Evolutionary conservation across 1,140 invertebrate species (phyloP), one percentile per base, ranked within the genome.

Genomic region (Pseudomyrmex gracilis): DNA sequence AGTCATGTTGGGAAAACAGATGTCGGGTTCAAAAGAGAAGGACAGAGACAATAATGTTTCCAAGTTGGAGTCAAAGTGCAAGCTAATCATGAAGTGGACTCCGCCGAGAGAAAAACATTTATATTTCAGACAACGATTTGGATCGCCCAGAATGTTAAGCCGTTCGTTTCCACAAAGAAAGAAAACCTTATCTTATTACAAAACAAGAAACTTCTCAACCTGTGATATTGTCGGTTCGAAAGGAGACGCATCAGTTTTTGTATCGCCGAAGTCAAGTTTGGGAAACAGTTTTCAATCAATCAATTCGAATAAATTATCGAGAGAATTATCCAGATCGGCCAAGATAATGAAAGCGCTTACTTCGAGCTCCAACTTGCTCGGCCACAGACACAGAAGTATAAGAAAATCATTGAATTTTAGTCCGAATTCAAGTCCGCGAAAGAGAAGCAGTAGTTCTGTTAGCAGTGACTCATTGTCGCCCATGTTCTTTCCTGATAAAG

Each of bases 291-390:
- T 12, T 51, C 49, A 73, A 45, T 77, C 71, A 13, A 74, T 60
- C 15, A 51, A 83, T 17, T 76, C 74, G 13, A 64, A 86, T 1
- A 89, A 91, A 47, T 84, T 63, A 55, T 13, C 22, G 13, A 22
- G 51, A 68, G 22, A 89, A 34, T 78, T 90, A 7, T 90, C 92
- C 1, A 90, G 93, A 74, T 93, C 93, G 0, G 90, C 92, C 7
- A 93, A 93, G 73, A 94, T 94, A 64, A 91, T 94, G 87, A 90
- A 87, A 53, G 90, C 92, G 12, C 77, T 94, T 5, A 90, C 90
- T 71, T 90, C 91, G 3, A 88, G 87, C n/a, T 84, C 71, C 13
- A 90, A 76, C 80, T 88, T 87, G 0, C 73, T 88, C 7, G 88
- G 89, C 49, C 71, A 71, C 0, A 89, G 89, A 49, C 71, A 71